phyloP scores from a whole-genome alignment of 2,888 invertebrate genomes.

The Rhynchonema sp. region DNA sequence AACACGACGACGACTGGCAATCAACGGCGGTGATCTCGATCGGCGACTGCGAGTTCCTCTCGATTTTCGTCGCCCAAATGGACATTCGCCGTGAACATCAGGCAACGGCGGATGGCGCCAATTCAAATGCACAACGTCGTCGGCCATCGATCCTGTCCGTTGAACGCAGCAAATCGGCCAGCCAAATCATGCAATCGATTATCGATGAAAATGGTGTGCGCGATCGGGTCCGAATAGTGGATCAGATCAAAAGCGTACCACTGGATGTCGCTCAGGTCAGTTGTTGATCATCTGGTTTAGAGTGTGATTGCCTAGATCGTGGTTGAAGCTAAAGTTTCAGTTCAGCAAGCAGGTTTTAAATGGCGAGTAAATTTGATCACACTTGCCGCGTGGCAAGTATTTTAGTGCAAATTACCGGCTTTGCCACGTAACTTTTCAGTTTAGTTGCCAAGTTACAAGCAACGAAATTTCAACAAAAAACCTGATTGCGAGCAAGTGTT shows the following conservation, averaged over 20 bases:
- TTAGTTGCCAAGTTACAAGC: constrained; percentile 29
- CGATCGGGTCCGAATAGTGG: neutral
- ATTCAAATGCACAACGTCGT: neutral
- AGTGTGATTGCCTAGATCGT: too few species aligned
- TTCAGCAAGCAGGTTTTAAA: too few species aligned
- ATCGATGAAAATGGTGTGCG: neutral
- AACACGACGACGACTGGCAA: neutral
- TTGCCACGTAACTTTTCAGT: neutral
- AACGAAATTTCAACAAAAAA: too few species aligned
- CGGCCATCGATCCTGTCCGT: neutral
- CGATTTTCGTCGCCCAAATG: constrained; percentile 50
- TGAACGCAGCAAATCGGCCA: neutral
- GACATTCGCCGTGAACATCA: constrained; percentile 41
- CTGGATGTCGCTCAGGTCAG: too few species aligned
- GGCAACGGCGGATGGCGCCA: neutral
- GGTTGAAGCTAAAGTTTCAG: too few species aligned
- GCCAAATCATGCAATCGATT: neutral
- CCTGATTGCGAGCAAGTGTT: too few species aligned
- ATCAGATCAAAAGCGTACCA: neutral
- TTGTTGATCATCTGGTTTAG: too few species aligned
- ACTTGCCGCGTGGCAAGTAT: too few species aligned
- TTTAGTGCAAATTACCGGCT: too few species aligned
- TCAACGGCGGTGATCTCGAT: constrained; percentile 45
- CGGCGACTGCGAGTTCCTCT: constrained; percentile 59
- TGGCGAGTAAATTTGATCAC: too few species aligned